Base-by-base conservation (phyloP, 2,888 invertebrate species). In the Augochlorella aurata region DNA sequence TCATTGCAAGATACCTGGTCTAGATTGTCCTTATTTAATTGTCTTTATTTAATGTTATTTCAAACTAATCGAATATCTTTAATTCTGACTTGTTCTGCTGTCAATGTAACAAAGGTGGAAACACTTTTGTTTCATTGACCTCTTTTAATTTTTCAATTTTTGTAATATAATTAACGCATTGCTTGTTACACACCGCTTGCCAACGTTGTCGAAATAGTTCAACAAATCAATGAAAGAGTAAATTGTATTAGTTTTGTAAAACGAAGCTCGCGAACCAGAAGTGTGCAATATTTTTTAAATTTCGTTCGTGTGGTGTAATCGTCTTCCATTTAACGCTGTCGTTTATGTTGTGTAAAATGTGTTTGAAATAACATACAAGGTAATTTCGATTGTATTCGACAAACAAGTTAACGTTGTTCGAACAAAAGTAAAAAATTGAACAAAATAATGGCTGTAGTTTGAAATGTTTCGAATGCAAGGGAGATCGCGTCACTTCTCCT, bases 311-410 rank as follows among this genome's bases (percentile, higher is more conserved):
- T 14, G 24, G 24, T 24, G 2, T 4, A 54, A 21, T 4, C 8
- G 12, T 4, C 21, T 21, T 45, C 10, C n/a, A 3, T 54, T 21
- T n/a, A 54, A 54, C 10, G 21, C n/a, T 24, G 21, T 1, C 14
- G 21, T 58, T 5, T 21, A 5, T 21, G 21, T 21, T 24, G 54
- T 14, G 58, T 24, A 58, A 58, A 14, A 58, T 5, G n/a, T 65
- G 44, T 65, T 65, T 65, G 65, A 65, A 65, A 65, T 65, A 65
- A 65, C 65, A 65, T 65, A 44, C 10, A n/a, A 65, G 29, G 0
- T n/a, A 1, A 38, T 44, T 65, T 65, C 4, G n/a, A n/a, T n/a
- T n/a, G n/a, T n/a, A n/a, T n/a, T 44, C 10, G 12, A 44, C 44
- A 65, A 65, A 44, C 44, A n/a, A 65, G 38, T 65, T 44, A 44